Percentiles rank a stretch among this genome's conserved stretches.
These are phyloP conservation scores for Pachymerium ferrugineum DNA, from an alignment of 2,888 invertebrate species.

Conservation along the genomic window DNA sequence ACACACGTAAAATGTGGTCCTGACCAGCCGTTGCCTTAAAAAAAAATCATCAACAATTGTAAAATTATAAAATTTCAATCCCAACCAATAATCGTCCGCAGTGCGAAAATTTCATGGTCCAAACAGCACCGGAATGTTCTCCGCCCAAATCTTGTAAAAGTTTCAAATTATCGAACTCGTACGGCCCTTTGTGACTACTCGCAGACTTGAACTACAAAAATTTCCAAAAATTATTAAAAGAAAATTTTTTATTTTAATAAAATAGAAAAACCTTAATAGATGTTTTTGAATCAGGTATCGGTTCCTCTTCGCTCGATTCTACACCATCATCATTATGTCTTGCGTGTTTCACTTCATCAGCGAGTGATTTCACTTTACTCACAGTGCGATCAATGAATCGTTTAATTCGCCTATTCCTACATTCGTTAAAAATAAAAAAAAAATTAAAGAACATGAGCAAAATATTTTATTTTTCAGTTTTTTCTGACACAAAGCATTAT, in stretches of 20 bases:
- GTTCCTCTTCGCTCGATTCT: conserved; percentile 59
- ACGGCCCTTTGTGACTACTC: conserved; percentile 93
- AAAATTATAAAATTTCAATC: neutral
- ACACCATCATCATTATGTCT: conserved; percentile 68
- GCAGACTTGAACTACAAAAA: conserved; percentile 80
- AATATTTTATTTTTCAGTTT: neutral
- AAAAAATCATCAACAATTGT: neutral
- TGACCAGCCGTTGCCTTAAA: conserved; percentile 86
- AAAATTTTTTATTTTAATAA: neutral
- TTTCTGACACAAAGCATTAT: neutral
- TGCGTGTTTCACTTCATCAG: conserved; percentile 72
- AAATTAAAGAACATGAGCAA: neutral
- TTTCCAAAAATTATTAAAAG: neutral
- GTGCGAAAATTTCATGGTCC: conserved; percentile 98
- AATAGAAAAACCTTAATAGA: conserved; percentile 40
- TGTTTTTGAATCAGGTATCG: conserved; percentile 40
- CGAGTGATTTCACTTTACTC: conserved; percentile 81
- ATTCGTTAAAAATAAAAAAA: conserved; percentile 35
- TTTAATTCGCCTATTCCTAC: conserved; percentile 48
- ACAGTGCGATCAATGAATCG: conserved; percentile 73
- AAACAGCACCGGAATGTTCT: conserved; percentile 81
- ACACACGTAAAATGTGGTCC: conserved; percentile 86
- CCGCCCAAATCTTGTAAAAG: conserved; percentile 76
- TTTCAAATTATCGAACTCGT: conserved; percentile 86
- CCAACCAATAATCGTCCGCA: conserved; percentile 76